A percentile compares a stretch with the other conserved stretches of the same genome.
Conservation (phyloP, 2,113 vertebrate species). For the Connochaetes taurinus region DNA sequence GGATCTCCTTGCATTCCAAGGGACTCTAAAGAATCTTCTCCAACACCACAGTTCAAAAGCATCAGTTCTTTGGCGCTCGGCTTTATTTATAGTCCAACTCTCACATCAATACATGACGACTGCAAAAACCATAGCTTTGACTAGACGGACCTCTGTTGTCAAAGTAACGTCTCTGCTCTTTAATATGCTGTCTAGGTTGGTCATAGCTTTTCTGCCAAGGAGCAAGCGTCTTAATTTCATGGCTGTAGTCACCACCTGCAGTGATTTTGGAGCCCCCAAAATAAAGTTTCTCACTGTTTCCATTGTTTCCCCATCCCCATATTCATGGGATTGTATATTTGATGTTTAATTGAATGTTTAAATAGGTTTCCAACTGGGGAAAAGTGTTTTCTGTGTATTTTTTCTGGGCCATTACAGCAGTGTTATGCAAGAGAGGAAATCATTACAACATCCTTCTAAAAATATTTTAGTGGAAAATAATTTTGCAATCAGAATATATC, state of each 20-base stretch:
- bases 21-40: not conserved
- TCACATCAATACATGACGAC: not conserved
- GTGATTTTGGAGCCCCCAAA: not conserved
- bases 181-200: not conserved
- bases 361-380: constrained; percentile 33
- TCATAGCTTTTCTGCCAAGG: not conserved
- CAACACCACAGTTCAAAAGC: not conserved
- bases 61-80: not conserved
- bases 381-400: constrained; percentile 16
- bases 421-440: constrained; percentile 9
- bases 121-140: not conserved
- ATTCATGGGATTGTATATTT: not conserved
- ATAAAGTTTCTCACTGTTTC: not conserved
- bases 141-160: not conserved
- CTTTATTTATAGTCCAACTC: not conserved
- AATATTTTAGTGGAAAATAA: constrained; percentile 35
- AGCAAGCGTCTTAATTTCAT: not conserved
- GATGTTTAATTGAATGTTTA: not conserved
- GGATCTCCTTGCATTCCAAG: not conserved
- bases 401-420: not conserved
- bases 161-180: not conserved
- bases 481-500: constrained; percentile 8
- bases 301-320: not conserved
- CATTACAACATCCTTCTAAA: constrained; percentile 22
- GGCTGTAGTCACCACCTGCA: not conserved